Evolutionary conservation across 2,113 vertebrate genomes (phyloP).

Genomic region (Polypterus bichir): DNA sequence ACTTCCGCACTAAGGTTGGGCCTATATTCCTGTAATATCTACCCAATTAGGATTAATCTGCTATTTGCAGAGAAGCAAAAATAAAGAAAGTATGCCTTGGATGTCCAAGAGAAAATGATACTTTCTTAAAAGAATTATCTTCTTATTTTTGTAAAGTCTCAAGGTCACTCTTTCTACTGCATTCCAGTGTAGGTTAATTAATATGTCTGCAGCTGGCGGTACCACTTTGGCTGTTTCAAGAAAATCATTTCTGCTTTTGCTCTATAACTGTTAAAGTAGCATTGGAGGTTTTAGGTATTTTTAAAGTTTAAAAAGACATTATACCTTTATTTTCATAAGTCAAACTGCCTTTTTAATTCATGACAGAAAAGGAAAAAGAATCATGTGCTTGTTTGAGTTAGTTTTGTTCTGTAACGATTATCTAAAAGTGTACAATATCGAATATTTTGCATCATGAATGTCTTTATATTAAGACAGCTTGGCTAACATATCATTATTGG

Average conservation of each 20-base stretch:
- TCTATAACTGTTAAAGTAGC: slow-evolving; percentile 49
- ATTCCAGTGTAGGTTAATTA: slow-evolving; percentile 63
- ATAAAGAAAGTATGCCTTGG: slow-evolving; percentile 47
- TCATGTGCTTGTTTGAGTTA: slow-evolving; percentile 17
- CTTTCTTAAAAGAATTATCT: slow-evolving; percentile 52
- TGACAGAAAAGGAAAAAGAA: slow-evolving; percentile 40
- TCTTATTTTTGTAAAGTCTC: slow-evolving; percentile 53
- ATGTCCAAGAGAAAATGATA: slow-evolving; percentile 37
- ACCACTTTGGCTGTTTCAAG: slow-evolving; percentile 60
- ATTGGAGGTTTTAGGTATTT: slow-evolving; percentile 57
- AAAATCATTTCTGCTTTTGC: slow-evolving; percentile 49
- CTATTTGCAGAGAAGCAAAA: slow-evolving; percentile 43
- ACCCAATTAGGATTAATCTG: slow-evolving; percentile 65
- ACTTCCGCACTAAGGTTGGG: slow-evolving; percentile 34
- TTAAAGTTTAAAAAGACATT: slow-evolving; percentile 54
- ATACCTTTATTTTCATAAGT: slow-evolving; percentile 39
- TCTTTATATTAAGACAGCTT: too few species aligned
- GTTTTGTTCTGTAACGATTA: too few species aligned
- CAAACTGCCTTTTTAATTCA: slow-evolving; percentile 39
- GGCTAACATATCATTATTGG: too few species aligned
- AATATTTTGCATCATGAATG: too few species aligned
- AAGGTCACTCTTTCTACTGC: slow-evolving; percentile 53
- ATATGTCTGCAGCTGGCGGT: slow-evolving; percentile 75
- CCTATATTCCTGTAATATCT: slow-evolving; percentile 45
- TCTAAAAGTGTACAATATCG: too few species aligned